These are phyloP conservation scores for Mastacembelus armatus DNA, from an alignment of 2,797 vertebrate genomes.

Conservation along the genomic window DNA sequence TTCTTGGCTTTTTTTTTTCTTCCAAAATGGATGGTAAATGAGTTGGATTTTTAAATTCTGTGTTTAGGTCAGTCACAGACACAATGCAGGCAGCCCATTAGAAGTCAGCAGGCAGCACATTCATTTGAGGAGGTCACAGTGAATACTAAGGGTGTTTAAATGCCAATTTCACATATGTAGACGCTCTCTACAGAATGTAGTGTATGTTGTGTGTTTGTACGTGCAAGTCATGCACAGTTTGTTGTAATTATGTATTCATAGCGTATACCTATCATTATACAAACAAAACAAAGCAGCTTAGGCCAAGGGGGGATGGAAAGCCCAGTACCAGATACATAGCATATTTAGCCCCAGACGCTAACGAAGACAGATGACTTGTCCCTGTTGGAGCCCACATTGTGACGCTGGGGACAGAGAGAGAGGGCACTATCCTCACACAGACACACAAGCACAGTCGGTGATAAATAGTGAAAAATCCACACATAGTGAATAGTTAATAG, in stretches of 20 bases:
- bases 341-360: slow-evolving; percentile 82
- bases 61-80: slow-evolving; percentile 50
- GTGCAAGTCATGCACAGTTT: slow-evolving; percentile 46
- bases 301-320: slow-evolving; percentile 61
- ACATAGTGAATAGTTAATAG: slow-evolving; percentile 41
- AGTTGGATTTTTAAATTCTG: slow-evolving; percentile 53
- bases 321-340: slow-evolving; percentile 80
- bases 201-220: slow-evolving; percentile 20
- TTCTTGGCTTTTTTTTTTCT: slow-evolving; percentile 36
- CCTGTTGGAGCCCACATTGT: slow-evolving; percentile 57
- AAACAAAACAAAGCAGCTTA: slow-evolving; percentile 74
- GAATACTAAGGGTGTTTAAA: slow-evolving; percentile 68
- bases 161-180: slow-evolving; percentile 68
- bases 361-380: slow-evolving; percentile 83
- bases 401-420: slow-evolving; percentile 65
- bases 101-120: slow-evolving; percentile 52
- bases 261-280: slow-evolving; percentile 70
- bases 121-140: slow-evolving; percentile 66
- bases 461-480: slow-evolving; percentile 64
- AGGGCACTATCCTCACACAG: slow-evolving; percentile 74
- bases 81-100: slow-evolving; percentile 50
- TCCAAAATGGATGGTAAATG: slow-evolving; percentile 52
- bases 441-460: slow-evolving; percentile 48
- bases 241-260: slow-evolving; percentile 72
- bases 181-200: slow-evolving; percentile 39